These are phyloP conservation scores for Hephaestus fuliginosus DNA, from an alignment of 2,797 vertebrate species.

Conservation along the genomic window DNA sequence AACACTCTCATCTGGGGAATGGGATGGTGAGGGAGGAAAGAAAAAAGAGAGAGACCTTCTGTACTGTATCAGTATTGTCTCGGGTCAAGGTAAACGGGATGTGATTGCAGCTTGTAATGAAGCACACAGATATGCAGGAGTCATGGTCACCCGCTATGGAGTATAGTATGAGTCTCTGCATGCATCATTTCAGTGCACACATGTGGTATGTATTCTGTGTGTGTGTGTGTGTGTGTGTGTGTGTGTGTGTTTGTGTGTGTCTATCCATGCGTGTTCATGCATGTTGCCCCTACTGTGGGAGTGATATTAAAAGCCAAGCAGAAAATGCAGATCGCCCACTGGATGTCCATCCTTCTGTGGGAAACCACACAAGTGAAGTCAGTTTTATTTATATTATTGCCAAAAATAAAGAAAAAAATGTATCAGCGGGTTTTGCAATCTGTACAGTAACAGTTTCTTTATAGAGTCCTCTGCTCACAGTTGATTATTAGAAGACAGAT, in stretches of 20 bases:
- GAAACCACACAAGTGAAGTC: conserved; percentile 17
- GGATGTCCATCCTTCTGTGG: conserved; percentile 30
- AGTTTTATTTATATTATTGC: conserved; percentile 1
- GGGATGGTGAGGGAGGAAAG: conserved; percentile 26
- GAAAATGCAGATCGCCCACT: conserved; percentile 54
- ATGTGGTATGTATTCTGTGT: not conserved
- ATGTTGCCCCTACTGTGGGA: conserved; percentile 11
- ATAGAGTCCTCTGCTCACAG: not conserved
- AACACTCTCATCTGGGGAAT: conserved; percentile 59
- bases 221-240: conserved; percentile 21
- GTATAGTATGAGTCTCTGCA: conserved; percentile 24
- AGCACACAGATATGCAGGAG: conserved; percentile 50
- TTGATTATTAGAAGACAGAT: not conserved
- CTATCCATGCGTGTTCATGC: conserved; percentile 15
- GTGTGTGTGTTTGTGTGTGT: not conserved
- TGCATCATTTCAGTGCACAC: conserved; percentile 40
- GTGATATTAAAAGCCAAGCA: conserved; percentile 43
- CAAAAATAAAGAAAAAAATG: not conserved
- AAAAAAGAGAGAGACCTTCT: conserved; percentile 22
- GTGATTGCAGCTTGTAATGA: conserved; percentile 58
- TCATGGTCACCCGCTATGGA: conserved; percentile 50
- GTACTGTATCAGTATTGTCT: conserved; percentile 11
- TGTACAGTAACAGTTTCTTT: not conserved
- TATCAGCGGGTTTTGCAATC: not conserved
- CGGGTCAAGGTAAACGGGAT: conserved; percentile 70